Conservation (phyloP, 2,888 invertebrate genomes). For the Gnatocerus cornutus region DNA sequence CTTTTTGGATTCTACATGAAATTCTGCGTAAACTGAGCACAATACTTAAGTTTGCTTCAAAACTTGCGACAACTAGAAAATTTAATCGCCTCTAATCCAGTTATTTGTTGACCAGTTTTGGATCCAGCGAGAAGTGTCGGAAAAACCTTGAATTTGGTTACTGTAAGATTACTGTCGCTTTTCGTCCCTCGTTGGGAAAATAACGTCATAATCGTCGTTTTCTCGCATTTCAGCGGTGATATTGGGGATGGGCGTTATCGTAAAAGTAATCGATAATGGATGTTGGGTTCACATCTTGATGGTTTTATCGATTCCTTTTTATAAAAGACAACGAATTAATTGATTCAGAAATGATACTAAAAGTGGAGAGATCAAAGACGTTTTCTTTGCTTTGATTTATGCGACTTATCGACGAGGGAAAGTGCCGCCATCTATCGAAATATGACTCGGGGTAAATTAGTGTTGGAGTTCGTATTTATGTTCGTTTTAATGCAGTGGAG, state of each 20-base stretch:
- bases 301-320: slow-evolving; percentile 7
- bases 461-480: neutral
- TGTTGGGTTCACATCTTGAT: neutral
- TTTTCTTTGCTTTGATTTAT: slow-evolving; percentile 1
- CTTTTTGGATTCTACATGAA: too few relatives aligned
- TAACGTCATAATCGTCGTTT: slow-evolving; percentile 18
- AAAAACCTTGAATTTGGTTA: too few relatives aligned
- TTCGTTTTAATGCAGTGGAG: too few relatives aligned
- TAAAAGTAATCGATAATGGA: slow-evolving; percentile 9
- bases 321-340: neutral
- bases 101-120: too few relatives aligned
- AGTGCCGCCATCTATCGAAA: neutral
- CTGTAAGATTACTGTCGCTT: too few relatives aligned
- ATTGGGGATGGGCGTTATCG: slow-evolving; percentile 12
- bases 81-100: too few relatives aligned
- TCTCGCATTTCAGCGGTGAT: slow-evolving; percentile 3
- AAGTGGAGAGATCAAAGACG: slow-evolving; percentile 4
- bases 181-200: neutral
- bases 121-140: too few relatives aligned
- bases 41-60: too few relatives aligned
- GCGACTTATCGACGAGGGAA: neutral
- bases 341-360: neutral
- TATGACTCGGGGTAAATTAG: neutral
- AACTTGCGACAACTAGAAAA: too few relatives aligned
- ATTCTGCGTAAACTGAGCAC: too few relatives aligned